Percentiles rank a stretch among this genome's conserved stretches.
phyloP scores from a whole-genome alignment of 2,888 invertebrate genomes.

The Drosophila picticornis region DNA sequence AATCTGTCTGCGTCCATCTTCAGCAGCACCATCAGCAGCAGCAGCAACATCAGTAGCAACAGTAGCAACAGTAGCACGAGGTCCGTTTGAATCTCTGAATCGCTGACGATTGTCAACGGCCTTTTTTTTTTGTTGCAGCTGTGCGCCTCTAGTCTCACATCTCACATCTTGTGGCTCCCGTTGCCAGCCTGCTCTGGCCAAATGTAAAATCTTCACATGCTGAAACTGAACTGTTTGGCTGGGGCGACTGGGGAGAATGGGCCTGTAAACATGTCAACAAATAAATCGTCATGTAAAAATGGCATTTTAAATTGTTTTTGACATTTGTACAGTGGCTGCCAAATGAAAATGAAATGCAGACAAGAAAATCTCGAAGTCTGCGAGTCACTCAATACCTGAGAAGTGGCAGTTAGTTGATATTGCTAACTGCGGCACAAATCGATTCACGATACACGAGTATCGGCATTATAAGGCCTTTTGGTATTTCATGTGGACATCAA shows the following conservation, averaged over 20 bases:
- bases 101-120: slow-evolving; percentile 51
- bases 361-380: slow-evolving; percentile 56
- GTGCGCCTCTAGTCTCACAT: slow-evolving; percentile 20
- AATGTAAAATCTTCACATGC: slow-evolving; percentile 57
- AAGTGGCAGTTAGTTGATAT: slow-evolving; percentile 41
- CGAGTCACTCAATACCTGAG: slow-evolving; percentile 52
- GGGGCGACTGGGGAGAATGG: slow-evolving; percentile 39
- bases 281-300: slow-evolving; percentile 83
- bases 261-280: slow-evolving; percentile 76
- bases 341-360: slow-evolving; percentile 77
- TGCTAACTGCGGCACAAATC: slow-evolving; percentile 17
- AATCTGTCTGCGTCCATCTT: slow-evolving; percentile 75
- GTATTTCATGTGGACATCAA: slow-evolving; percentile 37
- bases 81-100: slow-evolving; percentile 41
- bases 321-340: slow-evolving; percentile 79
- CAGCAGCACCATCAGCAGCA: slow-evolving; percentile 24
- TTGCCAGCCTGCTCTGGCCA: not conserved
- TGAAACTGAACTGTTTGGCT: slow-evolving; percentile 6
- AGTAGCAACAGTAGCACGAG: slow-evolving; percentile 10
- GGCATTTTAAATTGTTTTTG: slow-evolving; percentile 83
- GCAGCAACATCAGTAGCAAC: slow-evolving; percentile 5
- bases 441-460: slow-evolving; percentile 27
- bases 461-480: slow-evolving; percentile 35
- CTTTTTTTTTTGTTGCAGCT: slow-evolving; percentile 39
- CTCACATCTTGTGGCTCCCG: not conserved